These are phyloP conservation scores for Brenthis ino DNA, from an alignment of 2,888 invertebrate species.

Conservation along the genomic window DNA sequence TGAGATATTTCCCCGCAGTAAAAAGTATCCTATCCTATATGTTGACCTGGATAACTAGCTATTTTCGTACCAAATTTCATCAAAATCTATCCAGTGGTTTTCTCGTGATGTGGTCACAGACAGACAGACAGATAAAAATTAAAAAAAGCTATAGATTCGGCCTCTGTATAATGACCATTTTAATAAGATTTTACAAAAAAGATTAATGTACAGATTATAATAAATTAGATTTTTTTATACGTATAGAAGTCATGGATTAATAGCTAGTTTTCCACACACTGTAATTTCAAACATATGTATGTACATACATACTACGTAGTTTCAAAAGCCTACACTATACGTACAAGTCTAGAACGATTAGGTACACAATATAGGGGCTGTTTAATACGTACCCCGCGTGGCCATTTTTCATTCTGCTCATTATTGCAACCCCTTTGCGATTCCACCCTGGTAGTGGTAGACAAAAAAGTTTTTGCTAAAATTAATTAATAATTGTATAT, in stretches of 20 bases:
- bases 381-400: constrained; percentile 67
- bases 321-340: constrained; percentile 21
- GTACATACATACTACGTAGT: not conserved
- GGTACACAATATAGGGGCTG: constrained; percentile 49
- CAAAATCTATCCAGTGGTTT: no score
- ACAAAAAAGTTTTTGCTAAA: constrained; percentile 39
- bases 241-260: not conserved
- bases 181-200: no score
- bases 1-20: not conserved
- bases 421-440: constrained; percentile 77
- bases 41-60: no score
- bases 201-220: no score
- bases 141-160: no score
- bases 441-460: constrained; percentile 58
- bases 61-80: no score
- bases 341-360: constrained; percentile 32
- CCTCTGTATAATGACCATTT: no score
- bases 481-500: not conserved
- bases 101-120: not conserved
- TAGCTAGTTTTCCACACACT: not conserved
- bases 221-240: not conserved
- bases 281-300: not conserved
- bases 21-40: no score
- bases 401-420: constrained; percentile 76
- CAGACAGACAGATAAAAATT: not conserved